Base-by-base conservation (phyloP, 2,113 vertebrate genomes). In the Nothobranchius furzeri region DNA sequence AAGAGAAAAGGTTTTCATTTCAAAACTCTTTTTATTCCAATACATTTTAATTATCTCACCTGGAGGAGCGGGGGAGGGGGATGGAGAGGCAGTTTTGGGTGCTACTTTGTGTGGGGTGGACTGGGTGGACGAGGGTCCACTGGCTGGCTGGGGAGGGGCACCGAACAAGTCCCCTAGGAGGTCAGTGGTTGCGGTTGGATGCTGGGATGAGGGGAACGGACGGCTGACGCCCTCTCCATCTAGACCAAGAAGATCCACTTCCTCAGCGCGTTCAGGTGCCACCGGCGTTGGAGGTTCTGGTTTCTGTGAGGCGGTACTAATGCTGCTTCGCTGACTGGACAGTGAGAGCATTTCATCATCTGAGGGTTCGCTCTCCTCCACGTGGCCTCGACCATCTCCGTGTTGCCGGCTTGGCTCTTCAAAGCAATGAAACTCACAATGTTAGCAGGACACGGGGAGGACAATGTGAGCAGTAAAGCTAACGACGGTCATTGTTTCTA, bases 261-360 rank as follows among this genome's bases (percentile, higher is more conserved):
- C 96, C 46, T 95, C 95, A 0, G 93, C 60, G 0, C 92, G 91
- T 2, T 90, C 89, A 0, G 88, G 85, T 1, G 72, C 84, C 0
- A 85, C 81, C 2, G 62, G 57, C 8, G 7, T 87, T 72, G 68
- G 92, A n/a, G 92, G 93, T 40, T 89, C 92, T 10, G 88, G 92
- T 81, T 83, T 90, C 78, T 92, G 92, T 76, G 88, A 78, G 91
- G 87, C 84, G 85, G 94, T 17, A 89, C 92, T 95, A 73, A 94
- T 85, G 14, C 87, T 94, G 82, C 95, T 96, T 62, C 96, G 94
- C 75, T 98, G 98, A 82, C 96, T 97, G 65, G 98, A 96, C 64
- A 99, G 94, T 11, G 96, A 98, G 73, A 99, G 94, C 88, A 99
- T 97, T 88, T 99, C 98, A 12, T 99, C 98, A 1, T 99, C 98